Percentiles rank a stretch among this genome's conserved stretches.
Conservation (phyloP, 2,113 vertebrate genomes). For the Polypterus bichir region DNA sequence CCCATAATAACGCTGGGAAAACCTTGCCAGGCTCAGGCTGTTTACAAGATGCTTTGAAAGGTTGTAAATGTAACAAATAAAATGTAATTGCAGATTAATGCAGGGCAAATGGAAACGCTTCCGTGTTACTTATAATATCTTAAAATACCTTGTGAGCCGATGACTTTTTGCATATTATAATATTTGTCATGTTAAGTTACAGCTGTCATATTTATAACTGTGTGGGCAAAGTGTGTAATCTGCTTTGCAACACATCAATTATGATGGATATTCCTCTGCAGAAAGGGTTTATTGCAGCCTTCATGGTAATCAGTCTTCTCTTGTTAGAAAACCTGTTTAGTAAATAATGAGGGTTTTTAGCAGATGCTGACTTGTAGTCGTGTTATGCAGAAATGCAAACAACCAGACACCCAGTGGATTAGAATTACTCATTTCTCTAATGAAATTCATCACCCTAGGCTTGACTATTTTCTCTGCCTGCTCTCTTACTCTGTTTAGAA, state of each 20-base stretch:
- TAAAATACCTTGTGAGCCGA: constrained; percentile 43
- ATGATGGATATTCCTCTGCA: constrained; percentile 57
- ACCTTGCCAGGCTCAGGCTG: constrained; percentile 42
- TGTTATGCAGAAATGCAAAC: constrained; percentile 1
- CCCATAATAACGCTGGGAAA: constrained; percentile 29
- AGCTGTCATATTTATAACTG: constrained; percentile 61
- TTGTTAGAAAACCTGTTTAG: constrained; percentile 62
- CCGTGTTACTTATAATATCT: constrained; percentile 31
- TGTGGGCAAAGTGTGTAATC: constrained; percentile 68
- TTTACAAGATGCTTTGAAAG: constrained; percentile 51
- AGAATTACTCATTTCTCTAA: constrained; percentile 2
- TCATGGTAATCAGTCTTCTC: constrained; percentile 57
- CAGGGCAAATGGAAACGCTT: constrained; percentile 14
- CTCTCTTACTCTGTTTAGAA: neutral
- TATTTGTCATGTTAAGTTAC: constrained; percentile 67
- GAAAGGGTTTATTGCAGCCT: constrained; percentile 37
- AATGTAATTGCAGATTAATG: constrained; percentile 33
- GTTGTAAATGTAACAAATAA: constrained; percentile 32
- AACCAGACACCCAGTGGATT: constrained; percentile 8
- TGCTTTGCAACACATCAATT: constrained; percentile 71
- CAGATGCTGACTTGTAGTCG: constrained; percentile 36
- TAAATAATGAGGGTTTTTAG: constrained; percentile 55
- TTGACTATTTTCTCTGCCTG: neutral
- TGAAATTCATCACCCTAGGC: constrained; percentile 6
- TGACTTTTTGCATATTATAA: constrained; percentile 41